Percentiles rank a stretch among this genome's conserved stretches.
These are phyloP conservation scores for Ctenochaetus hawaiiensis DNA, from an alignment of 2,797 vertebrate species.

Conservation along the genomic window DNA sequence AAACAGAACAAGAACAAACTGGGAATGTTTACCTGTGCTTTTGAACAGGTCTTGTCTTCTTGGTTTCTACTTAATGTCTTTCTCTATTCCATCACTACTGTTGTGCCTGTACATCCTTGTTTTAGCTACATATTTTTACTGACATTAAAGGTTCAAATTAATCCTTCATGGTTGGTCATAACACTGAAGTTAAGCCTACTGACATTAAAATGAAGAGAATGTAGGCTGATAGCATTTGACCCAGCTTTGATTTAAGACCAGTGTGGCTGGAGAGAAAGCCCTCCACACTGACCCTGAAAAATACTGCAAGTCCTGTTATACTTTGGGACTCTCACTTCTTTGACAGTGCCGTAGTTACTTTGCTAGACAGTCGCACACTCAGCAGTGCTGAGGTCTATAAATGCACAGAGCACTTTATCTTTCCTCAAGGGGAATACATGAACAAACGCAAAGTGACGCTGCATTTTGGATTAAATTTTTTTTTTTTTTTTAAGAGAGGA, in stretches of 20 bases:
- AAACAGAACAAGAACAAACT: conserved; percentile 21
- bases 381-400: conserved; percentile 70
- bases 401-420: conserved; percentile 77
- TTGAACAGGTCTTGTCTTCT: conserved; percentile 4
- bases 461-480: conserved; percentile 52
- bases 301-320: conserved; percentile 52
- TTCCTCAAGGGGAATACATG: conserved; percentile 63
- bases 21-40: conserved; percentile 29
- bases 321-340: conserved; percentile 68
- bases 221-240: conserved; percentile 16
- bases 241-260: conserved; percentile 25
- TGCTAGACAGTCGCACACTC: conserved; percentile 59
- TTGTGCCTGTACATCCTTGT: background rate
- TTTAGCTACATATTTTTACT: background rate
- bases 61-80: background rate
- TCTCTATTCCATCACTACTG: background rate
- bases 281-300: conserved; percentile 55
- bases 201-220: background rate
- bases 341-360: conserved; percentile 65
- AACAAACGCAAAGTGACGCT: conserved; percentile 77
- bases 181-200: background rate
- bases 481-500: conserved; percentile 16
- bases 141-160: background rate
- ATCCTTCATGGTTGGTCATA: background rate
- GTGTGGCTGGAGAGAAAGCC: conserved; percentile 3